Conservation (phyloP, 92 coral and sea anemone genomes). For the Umimayanthus kanabou region DNA sequence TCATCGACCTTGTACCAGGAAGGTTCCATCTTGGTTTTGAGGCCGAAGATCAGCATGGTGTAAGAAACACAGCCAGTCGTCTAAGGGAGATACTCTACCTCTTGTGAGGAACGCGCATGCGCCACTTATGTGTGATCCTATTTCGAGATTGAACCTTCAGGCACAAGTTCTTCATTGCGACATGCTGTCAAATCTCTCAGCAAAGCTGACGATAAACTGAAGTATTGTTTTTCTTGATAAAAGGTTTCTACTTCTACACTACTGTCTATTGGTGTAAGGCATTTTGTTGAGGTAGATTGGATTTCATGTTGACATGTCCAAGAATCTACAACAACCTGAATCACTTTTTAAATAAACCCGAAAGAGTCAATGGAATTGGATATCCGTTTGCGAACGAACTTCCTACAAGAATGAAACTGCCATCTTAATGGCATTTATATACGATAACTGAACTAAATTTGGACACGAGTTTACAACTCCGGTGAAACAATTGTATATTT, state of each 20-base stretch:
- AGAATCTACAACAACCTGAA: neutral
- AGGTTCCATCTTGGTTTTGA: neutral
- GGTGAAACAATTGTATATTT: conserved; percentile 22
- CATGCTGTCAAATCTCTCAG: neutral
- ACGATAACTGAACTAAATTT: conserved; percentile 6
- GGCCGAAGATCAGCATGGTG: neutral
- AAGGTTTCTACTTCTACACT: neutral
- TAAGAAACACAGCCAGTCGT: neutral
- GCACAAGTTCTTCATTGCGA: neutral
- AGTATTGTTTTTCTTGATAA: neutral
- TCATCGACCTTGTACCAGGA: neutral
- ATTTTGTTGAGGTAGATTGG: neutral
- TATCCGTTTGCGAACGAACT: conserved; percentile 18
- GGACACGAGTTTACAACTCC: conserved; percentile 1
- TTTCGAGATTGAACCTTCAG: neutral
- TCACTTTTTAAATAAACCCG: conserved; percentile 27
- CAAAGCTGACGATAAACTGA: neutral
- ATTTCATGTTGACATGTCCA: neutral
- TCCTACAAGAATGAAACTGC: conserved; percentile 11
- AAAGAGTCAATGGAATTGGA: neutral
- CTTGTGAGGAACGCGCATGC: neutral
- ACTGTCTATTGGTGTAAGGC: neutral
- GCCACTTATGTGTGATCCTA: neutral
- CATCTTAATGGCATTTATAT: conserved; percentile 20
- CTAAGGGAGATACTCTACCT: neutral